Evolutionary conservation across 2,797 vertebrate species (phyloP).

Genomic region (Buphagus erythrorhynchus): DNA sequence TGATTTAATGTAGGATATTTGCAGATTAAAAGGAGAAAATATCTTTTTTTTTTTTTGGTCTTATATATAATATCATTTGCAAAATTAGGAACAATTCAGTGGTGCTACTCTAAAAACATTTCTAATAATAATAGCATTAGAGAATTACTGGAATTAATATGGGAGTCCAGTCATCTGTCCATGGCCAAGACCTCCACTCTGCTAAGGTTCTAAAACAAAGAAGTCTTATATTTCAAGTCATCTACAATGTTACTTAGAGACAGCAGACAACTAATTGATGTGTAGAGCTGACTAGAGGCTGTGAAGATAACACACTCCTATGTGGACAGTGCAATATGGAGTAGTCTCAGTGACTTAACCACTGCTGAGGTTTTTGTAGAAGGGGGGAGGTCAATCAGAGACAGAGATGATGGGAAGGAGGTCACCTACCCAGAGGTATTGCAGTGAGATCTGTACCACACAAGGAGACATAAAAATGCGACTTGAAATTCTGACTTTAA

Average conservation of each 20-base stretch:
- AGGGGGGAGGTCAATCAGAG: background rate
- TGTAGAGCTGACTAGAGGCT: background rate
- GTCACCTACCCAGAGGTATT: background rate
- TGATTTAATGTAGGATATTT: too few relatives aligned
- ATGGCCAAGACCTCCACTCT: background rate
- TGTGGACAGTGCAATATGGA: background rate
- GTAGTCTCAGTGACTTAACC: background rate
- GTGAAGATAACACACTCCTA: background rate
- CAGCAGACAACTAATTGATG: background rate
- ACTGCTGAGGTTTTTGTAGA: background rate
- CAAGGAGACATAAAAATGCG: background rate
- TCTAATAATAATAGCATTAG: background rate
- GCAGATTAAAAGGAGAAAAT: too few relatives aligned
- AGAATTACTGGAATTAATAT: background rate
- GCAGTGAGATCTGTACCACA: background rate
- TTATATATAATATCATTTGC: background rate
- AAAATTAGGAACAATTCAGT: background rate
- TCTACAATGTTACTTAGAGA: background rate
- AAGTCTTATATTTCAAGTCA: background rate
- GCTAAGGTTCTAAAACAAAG: background rate
- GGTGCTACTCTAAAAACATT: background rate
- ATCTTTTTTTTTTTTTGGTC: too few relatives aligned
- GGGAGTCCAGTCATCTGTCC: background rate
- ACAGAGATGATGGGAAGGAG: background rate
- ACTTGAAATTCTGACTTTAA: conserved; percentile 12